phyloP scores from a whole-genome alignment of 2,888 invertebrate genomes.

The Aricia artaxerxes region DNA sequence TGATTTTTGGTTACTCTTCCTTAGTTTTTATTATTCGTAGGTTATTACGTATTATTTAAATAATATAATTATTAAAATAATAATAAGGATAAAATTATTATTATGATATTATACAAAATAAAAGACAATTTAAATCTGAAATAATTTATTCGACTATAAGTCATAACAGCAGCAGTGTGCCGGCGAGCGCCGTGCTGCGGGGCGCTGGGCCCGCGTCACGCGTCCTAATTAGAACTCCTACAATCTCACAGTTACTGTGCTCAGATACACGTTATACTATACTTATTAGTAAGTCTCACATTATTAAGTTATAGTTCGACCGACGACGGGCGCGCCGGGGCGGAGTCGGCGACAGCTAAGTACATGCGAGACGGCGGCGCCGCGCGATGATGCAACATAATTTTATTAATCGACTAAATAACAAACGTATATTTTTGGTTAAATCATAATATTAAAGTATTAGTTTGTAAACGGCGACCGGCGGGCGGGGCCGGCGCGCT shows the following conservation, averaged over 20 bases:
- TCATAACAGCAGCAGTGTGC: not conserved
- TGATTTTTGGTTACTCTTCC: too few relatives aligned
- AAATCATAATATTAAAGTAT: slow-evolving; percentile 20
- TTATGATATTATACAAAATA: not conserved
- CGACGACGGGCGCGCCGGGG: not conserved
- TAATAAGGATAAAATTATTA: too few relatives aligned
- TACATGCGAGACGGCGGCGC: not conserved
- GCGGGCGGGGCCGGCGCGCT: slow-evolving; percentile 38
- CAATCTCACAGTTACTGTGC: not conserved
- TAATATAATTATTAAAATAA: too few relatives aligned
- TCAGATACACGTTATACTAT: not conserved
- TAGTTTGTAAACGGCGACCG: slow-evolving; percentile 38
- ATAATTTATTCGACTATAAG: slow-evolving; percentile 29
- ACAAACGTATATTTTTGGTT: slow-evolving; percentile 33
- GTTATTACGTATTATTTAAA: too few relatives aligned
- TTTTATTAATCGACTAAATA: slow-evolving; percentile 37
- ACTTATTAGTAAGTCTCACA: slow-evolving; percentile 13
- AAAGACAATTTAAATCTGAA: slow-evolving; percentile 24
- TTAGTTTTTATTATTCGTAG: too few relatives aligned
- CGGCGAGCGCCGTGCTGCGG: not conserved
- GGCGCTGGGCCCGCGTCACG: too few relatives aligned
- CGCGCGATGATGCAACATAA: slow-evolving; percentile 31
- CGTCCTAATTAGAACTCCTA: not conserved
- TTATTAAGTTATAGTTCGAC: not conserved
- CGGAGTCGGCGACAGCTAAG: not conserved